Conservation (phyloP, 2,888 invertebrate genomes). For the Willowsia nigromaculata region DNA sequence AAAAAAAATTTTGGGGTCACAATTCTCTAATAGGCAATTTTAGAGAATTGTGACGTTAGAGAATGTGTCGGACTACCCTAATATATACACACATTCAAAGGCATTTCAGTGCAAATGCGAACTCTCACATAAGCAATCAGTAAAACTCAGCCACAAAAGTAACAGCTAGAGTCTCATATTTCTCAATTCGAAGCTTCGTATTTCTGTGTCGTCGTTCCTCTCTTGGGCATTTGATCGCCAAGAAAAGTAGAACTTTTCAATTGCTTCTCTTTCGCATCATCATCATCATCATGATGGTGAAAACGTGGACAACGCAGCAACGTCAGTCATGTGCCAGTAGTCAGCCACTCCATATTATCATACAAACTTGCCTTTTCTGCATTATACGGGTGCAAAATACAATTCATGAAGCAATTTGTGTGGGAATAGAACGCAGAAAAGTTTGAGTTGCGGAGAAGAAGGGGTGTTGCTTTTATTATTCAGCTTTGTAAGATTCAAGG, state of each 20-base stretch:
- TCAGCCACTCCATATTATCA: not conserved
- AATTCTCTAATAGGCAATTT: too few relatives aligned
- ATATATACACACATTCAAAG: too few relatives aligned
- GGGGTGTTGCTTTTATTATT: not conserved
- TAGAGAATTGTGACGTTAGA: too few relatives aligned
- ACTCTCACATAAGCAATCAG: constrained; percentile 12
- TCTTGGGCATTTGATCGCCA: constrained; percentile 24
- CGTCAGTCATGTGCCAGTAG: not conserved
- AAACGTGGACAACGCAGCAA: not conserved
- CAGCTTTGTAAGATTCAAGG: not conserved
- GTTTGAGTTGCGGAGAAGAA: not conserved
- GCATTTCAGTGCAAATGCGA: not conserved
- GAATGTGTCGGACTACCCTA: too few relatives aligned
- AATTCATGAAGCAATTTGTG: not conserved
- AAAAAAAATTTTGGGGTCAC: too few relatives aligned
- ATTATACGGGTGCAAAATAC: constrained; percentile 4
- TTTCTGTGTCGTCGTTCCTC: not conserved
- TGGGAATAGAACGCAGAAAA: not conserved
- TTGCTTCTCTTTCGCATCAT: not conserved
- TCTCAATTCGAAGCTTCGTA: not conserved
- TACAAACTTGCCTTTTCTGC: not conserved
- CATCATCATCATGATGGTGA: not conserved
- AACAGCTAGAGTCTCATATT: not conserved
- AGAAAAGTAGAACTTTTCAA: constrained; percentile 10
- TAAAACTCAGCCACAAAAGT: not conserved